Evolutionary conservation across 2,113 vertebrate genomes (phyloP).

Genomic region (Chaetorhynchus papuensis): DNA sequence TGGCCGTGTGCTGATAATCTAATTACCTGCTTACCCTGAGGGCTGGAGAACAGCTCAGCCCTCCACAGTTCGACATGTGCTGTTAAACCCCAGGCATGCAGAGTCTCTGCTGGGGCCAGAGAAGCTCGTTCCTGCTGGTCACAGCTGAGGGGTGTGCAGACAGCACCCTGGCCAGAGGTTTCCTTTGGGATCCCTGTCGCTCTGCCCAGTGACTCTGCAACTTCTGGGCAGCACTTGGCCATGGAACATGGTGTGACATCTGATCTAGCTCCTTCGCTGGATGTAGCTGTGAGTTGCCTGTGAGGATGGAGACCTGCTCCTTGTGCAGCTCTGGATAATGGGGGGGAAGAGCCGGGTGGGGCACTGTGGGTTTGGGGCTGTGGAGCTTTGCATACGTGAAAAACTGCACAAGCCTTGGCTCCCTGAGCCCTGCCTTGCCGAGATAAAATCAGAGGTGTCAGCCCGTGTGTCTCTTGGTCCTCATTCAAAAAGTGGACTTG

Average conservation of each 20-base stretch:
- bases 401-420: not conserved
- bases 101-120: not conserved
- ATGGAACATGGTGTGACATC: not conserved
- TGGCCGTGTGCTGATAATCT: not conserved
- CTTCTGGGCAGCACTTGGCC: not conserved
- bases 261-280: not conserved
- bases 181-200: not conserved
- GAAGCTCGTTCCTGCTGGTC: not conserved
- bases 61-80: not conserved
- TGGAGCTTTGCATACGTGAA: not conserved
- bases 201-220: not conserved
- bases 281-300: not conserved
- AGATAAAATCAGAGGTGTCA: not conserved
- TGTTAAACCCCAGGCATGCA: not conserved
- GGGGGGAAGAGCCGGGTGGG: not conserved
- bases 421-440: not conserved
- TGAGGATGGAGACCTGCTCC: not conserved
- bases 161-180: not conserved
- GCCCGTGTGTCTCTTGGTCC: not conserved
- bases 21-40: conserved; percentile 24
- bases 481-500: not conserved
- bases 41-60: not conserved
- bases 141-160: not conserved
- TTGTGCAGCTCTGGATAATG: not conserved
- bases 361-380: not conserved